Evolutionary conservation across 2,888 invertebrate genomes (phyloP), one percentile per base, ranked within the genome.

Genomic region (Agonopterix arenella): DNA sequence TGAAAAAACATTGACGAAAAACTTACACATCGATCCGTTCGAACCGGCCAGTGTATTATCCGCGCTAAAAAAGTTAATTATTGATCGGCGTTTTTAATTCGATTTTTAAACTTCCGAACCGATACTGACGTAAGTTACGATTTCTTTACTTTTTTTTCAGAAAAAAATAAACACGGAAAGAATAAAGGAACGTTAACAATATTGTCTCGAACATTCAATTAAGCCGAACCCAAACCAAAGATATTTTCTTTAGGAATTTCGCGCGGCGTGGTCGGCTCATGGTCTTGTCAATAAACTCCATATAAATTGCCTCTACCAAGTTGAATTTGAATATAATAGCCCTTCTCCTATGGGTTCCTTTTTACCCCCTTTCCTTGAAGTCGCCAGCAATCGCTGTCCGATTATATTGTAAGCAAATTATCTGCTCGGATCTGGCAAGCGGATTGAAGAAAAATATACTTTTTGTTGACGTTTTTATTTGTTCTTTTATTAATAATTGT

Each of bases 391-490:
- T 84, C 82, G 73, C 76, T 80, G 84, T 82, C 71, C 80, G 85
- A 89, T 89, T 89, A 89, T 89, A 89, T 89, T 89, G 88, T 89
- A 89, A 89, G 88, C 88, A 89, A 89, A 88, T 89, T 89, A 86
- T 89, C 88, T 84, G 75, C 66, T 73, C 58, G 75, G 76, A 86
- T 86, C 86, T 85, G 80, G 81, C 76, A 71, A 73, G 68, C 62
- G 72, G 77, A 70, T 70, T 76, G 70, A 72, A 72, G 58, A 58
- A 60, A 59, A 64, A 62, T 60, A 63, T 64, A 55, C 49, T 49
- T 55, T 57, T 59, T 55, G 55, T 59, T 66, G 64, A 61, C 60
- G 64, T 70, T 70, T 70, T 72, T 66, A 70, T 73, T 70, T 60
- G 58, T 70, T 69, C 69, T 48, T 52, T 53, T 64, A 59, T 60